Evolutionary conservation across 2,113 vertebrate species (phyloP).

Genomic region (Muntiacus muntjak): DNA sequence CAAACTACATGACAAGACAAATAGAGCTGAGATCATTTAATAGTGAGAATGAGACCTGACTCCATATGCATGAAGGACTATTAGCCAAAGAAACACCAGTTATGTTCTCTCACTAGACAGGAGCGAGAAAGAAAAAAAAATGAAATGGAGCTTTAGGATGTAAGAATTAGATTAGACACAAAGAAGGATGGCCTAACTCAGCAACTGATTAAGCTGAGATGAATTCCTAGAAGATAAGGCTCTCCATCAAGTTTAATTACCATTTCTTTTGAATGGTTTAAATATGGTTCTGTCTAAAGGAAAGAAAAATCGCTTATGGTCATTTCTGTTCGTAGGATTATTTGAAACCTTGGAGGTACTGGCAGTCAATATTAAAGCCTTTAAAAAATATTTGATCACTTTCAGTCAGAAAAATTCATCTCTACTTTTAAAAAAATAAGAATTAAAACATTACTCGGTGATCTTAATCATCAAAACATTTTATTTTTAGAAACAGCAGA

Average conservation of each 20-base stretch:
- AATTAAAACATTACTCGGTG: constrained; percentile 14
- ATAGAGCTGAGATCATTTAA: constrained; percentile 35
- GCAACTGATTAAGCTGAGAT: constrained; percentile 25
- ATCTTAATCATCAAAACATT: constrained; percentile 25
- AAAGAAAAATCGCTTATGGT: constrained; percentile 13
- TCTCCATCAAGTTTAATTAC: constrained; percentile 29
- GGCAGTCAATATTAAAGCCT: background rate
- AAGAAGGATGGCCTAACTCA: constrained; percentile 24
- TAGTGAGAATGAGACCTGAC: constrained; percentile 10
- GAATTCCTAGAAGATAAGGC: constrained; percentile 37
- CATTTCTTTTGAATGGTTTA: constrained; percentile 15
- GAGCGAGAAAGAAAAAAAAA: background rate
- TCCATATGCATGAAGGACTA: background rate
- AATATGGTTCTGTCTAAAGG: background rate
- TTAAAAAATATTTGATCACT: constrained; percentile 37
- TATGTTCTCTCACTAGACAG: constrained; percentile 14
- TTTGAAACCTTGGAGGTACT: constrained; percentile 5
- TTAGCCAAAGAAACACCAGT: constrained; percentile 39
- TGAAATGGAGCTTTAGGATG: constrained; percentile 7
- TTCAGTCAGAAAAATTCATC: constrained; percentile 43
- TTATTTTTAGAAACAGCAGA: background rate
- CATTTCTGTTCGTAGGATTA: constrained; percentile 18
- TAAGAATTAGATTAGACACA: constrained; percentile 34
- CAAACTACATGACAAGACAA: constrained; percentile 15
- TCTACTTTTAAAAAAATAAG: background rate